Base-by-base conservation (phyloP, 2,797 vertebrate species). In the Pempheris klunzingeri region DNA sequence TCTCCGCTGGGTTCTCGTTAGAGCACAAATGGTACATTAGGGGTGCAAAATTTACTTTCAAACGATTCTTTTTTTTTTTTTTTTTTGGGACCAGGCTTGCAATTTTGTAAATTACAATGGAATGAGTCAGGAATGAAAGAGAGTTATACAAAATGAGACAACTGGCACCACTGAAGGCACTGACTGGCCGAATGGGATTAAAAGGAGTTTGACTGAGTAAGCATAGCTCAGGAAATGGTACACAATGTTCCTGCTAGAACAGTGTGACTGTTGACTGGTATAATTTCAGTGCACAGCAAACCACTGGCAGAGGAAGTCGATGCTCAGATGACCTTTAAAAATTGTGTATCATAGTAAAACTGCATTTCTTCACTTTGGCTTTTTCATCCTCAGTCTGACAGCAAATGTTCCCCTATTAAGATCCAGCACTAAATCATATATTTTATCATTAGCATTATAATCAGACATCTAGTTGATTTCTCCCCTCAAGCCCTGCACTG, bases 391-490 rank as follows among this genome's bases (percentile, higher is more conserved):
- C 32, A 18, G 13, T 59, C 38, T 18, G 41, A 66, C n/a, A 43
- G 55, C 26, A 74, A 64, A 50, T 20, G 26, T 66, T 83, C 53
- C 47, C 61, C 55, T 64, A 74, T 74, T 49, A 74, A 66, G 41
- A 58, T n/a, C 28, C 20, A 32, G 39, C 59, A 46, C 46, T 5
- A 6, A 53, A 64, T 73, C 65, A 72, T 57, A 46, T 59, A 64
- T 78, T 88, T 77, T 62, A 74, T 83, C 83, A 90, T 93, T 84
- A 84, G 57, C 66, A 83, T 85, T 63, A 84, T 87, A 85, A 92
- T 87, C 78, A 86, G 78, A 62, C 87, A 57, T 84, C 69, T 64
- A 60, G 81, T 82, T 85, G 84, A 87, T 82, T 79, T 80, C 69
- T 71, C 17, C 79, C 89, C 89, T 86, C 72, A 3, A 76, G 91